These are phyloP conservation scores for Caenorhabditis virilis DNA, from an alignment of 2,888 invertebrate genomes.

Conservation along the genomic window DNA sequence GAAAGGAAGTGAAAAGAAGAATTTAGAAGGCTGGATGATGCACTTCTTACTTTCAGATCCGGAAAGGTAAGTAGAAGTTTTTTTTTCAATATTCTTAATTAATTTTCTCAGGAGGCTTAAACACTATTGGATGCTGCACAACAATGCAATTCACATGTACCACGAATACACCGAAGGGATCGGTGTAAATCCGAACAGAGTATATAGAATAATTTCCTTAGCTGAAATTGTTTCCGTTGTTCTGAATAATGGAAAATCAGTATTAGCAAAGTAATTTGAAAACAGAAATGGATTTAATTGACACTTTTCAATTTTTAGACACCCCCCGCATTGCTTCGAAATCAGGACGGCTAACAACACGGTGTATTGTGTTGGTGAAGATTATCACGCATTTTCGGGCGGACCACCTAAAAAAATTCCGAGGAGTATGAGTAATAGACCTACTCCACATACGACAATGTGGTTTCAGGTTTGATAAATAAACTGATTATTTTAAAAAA, in stretches of 20 bases:
- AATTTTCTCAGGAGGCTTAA: conserved; percentile 49
- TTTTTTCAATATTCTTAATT: no score
- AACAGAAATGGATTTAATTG: neutral
- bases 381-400: conserved; percentile 55
- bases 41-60: conserved; percentile 62
- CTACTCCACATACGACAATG: conserved; percentile 51
- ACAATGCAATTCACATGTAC: conserved; percentile 63
- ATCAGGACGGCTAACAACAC: conserved; percentile 59
- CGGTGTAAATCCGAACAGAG: conserved; percentile 42
- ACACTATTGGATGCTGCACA: conserved; percentile 67
- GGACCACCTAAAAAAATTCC: conserved; percentile 52
- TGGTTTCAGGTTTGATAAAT: conserved; percentile 55
- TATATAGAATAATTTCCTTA: conserved; percentile 59
- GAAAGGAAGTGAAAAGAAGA: conserved; percentile 38
- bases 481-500: no score
- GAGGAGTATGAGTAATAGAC: conserved; percentile 43
- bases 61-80: conserved; percentile 28
- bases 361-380: conserved; percentile 68
- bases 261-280: conserved; percentile 38
- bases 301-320: conserved; percentile 24
- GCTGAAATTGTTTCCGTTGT: conserved; percentile 62
- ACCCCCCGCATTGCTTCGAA: conserved; percentile 68
- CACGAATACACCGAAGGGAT: conserved; percentile 64
- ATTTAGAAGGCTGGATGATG: conserved; percentile 64
- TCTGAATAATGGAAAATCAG: conserved; percentile 62